Evolutionary conservation across 1,140 invertebrate species (phyloP).

Genomic region (Leptonema lineaticorne): DNA sequence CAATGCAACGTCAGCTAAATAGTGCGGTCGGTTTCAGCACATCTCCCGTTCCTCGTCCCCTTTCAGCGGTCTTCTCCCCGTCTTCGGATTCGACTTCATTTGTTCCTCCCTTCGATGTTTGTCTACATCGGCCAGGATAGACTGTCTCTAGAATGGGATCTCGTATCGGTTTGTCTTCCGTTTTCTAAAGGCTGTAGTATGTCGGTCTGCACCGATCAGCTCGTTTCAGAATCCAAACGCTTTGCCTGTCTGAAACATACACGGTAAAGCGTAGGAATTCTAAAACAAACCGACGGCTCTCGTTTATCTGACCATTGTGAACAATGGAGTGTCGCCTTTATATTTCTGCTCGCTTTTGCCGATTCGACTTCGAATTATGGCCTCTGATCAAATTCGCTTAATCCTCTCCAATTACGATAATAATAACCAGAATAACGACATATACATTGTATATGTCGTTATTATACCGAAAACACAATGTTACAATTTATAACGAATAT

Average conservation of each 20-base stretch:
- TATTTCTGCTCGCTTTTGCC: neutral
- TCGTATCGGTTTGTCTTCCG: neutral
- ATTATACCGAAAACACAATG: too few species aligned
- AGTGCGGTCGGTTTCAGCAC: neutral
- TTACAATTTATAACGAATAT: too few species aligned
- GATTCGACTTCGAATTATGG: too few species aligned
- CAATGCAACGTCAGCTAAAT: constrained; percentile 10
- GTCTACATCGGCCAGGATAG: neutral
- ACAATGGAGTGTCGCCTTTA: neutral
- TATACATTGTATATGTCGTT: too few species aligned
- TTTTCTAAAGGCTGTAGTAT: neutral
- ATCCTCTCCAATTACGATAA: too few species aligned
- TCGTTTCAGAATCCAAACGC: constrained; percentile 43
- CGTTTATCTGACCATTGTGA: neutral
- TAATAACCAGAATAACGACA: too few species aligned
- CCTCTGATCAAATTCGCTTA: too few species aligned
- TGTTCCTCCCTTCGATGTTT: neutral
- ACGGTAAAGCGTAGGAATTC: constrained; percentile 43
- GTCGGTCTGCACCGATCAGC: constrained; percentile 29
- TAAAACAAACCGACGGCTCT: constrained; percentile 37
- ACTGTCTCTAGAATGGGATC: neutral
- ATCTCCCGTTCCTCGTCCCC: too few species aligned
- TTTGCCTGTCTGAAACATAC: constrained; percentile 33
- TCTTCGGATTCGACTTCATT: too few species aligned
- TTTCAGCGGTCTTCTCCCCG: too few species aligned